Evolutionary conservation across 1,140 invertebrate species (phyloP).

Genomic region (Camponotus vicinus): DNA sequence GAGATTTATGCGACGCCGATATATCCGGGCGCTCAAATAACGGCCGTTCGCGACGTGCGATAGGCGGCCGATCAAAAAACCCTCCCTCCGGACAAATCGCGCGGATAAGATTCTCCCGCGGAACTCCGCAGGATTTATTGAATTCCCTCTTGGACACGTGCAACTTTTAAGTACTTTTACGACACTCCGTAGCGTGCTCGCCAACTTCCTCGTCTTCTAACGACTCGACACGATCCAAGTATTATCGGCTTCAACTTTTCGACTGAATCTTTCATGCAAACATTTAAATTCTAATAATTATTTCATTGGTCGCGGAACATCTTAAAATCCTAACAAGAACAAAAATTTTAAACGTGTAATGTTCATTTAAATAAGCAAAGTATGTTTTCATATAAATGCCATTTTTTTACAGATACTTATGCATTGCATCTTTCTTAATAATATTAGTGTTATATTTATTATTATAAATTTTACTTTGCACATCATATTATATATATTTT

Average conservation of each 20-base stretch:
- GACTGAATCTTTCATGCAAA: slow-evolving; percentile 35
- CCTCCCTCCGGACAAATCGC: slow-evolving; percentile 37
- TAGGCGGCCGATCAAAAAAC: neutral
- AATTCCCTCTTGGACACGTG: slow-evolving; percentile 44
- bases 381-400: neutral
- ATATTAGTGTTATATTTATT: neutral
- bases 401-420: neutral
- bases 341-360: neutral
- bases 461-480: neutral
- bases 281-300: slow-evolving; percentile 4
- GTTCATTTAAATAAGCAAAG: neutral
- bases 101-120: slow-evolving; percentile 36
- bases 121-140: slow-evolving; percentile 42
- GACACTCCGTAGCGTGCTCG: slow-evolving; percentile 8
- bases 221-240: neutral
- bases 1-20: slow-evolving; percentile 57
- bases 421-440: neutral
- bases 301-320: neutral
- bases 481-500: neutral
- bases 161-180: slow-evolving; percentile 59
- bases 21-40: slow-evolving; percentile 22
- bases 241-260: slow-evolving; percentile 20
- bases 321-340: neutral
- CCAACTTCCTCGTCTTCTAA: slow-evolving; percentile 33
- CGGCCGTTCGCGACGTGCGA: neutral